Evolutionary conservation across 2,113 vertebrate species (phyloP).

Genomic region (Brachirus orientalis): DNA sequence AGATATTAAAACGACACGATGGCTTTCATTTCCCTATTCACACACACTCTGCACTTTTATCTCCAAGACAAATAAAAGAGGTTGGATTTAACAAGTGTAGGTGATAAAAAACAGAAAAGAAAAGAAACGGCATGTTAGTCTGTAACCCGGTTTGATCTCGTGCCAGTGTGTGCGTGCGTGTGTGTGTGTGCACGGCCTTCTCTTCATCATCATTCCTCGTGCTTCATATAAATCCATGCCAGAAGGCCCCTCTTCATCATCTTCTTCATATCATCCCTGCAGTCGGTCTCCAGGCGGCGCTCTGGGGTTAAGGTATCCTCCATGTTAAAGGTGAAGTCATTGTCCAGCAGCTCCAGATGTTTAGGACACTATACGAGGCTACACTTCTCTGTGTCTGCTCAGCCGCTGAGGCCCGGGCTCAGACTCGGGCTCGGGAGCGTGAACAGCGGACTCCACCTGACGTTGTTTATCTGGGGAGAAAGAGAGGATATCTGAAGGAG

Average conservation of each 20-base stretch:
- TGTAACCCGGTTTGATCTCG: too few relatives aligned
- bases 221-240: background rate
- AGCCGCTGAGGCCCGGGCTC: background rate
- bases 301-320: slow-evolving; percentile 55
- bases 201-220: background rate
- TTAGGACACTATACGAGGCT: slow-evolving; percentile 22
- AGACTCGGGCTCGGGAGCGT: background rate
- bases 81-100: background rate
- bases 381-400: slow-evolving; percentile 24
- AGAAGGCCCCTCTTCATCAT: slow-evolving; percentile 45
- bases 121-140: too few relatives aligned
- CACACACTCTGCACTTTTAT: too few relatives aligned
- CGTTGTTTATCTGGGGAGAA: background rate
- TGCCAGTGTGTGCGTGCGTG: background rate
- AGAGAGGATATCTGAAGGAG: background rate
- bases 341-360: slow-evolving; percentile 49
- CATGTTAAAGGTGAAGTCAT: slow-evolving; percentile 43
- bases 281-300: slow-evolving; percentile 80
- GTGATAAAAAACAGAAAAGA: too few relatives aligned
- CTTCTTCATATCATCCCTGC: slow-evolving; percentile 86
- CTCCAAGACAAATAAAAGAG: too few relatives aligned
- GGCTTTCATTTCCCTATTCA: background rate
- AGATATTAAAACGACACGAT: background rate
- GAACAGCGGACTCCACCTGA: background rate
- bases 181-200: background rate